Percentiles rank a stretch among this genome's conserved stretches.
Conservation (phyloP, 1,140 invertebrate species). For the Drosophila persimilis region DNA sequence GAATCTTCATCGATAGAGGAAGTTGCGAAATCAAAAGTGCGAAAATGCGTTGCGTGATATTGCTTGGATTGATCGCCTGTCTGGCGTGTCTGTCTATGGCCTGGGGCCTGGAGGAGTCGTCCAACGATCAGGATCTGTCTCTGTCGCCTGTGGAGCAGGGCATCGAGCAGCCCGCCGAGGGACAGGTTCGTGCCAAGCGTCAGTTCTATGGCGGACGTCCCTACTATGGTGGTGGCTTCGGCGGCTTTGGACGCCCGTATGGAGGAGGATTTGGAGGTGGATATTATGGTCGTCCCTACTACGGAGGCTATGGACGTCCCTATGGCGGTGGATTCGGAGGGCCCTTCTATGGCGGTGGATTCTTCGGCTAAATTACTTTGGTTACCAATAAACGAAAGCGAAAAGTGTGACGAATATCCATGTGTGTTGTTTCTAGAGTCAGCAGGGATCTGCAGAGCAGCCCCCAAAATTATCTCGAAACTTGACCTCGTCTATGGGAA, state of each 20-base stretch:
- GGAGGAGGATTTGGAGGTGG: slow-evolving; percentile 19
- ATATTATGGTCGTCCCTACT: slow-evolving; percentile 22
- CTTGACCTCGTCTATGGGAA: slow-evolving; percentile 54
- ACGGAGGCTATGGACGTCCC: not conserved
- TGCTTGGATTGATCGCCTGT: slow-evolving; percentile 42
- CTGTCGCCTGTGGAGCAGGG: slow-evolving; percentile 39
- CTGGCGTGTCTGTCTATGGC: slow-evolving; percentile 24
- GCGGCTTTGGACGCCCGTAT: slow-evolving; percentile 3
- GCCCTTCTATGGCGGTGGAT: not conserved
- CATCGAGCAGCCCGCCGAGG: slow-evolving; percentile 28
- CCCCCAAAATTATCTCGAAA: slow-evolving; percentile 45
- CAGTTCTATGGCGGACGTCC: slow-evolving; percentile 20
- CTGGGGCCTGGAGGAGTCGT: slow-evolving; percentile 9
- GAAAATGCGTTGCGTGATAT: slow-evolving; percentile 54
- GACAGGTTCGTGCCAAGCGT: slow-evolving; percentile 51
- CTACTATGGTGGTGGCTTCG: not conserved
- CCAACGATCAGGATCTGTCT: slow-evolving; percentile 13
- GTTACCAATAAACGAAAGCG: slow-evolving; percentile 38
- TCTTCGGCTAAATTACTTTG: slow-evolving; percentile 11
- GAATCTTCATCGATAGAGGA: slow-evolving; percentile 26
- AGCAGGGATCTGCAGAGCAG: slow-evolving; percentile 1
- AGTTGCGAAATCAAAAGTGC: slow-evolving; percentile 16
- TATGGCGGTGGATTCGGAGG: not conserved
- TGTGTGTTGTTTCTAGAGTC: slow-evolving; percentile 2
- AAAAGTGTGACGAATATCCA: not conserved